A percentile compares a stretch with the other conserved stretches of the same genome.
Evolutionary conservation across 2,113 vertebrate species (phyloP).

Genomic region (Cyprinodon brontotheroides): DNA sequence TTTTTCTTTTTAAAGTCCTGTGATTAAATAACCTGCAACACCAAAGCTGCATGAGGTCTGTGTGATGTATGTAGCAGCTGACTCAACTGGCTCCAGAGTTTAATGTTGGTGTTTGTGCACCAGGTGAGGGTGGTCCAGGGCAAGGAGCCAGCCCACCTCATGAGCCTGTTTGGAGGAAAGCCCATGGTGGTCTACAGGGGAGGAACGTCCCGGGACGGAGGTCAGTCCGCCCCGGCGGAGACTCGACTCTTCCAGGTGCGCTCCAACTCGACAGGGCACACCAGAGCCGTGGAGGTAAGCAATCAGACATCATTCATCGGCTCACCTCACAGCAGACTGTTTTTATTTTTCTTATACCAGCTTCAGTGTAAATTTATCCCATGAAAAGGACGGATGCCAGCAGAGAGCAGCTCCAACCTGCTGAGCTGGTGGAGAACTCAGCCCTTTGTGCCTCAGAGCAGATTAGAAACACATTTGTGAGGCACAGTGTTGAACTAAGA

Average conservation of each 20-base stretch:
- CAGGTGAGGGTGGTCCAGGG: conserved; percentile 96
- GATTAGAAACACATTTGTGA: background rate
- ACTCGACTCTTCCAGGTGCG: conserved; percentile 95
- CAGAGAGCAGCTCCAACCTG: background rate
- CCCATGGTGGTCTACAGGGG: conserved; percentile 94
- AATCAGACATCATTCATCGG: background rate
- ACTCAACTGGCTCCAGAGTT: background rate
- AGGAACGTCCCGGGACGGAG: conserved; percentile 92
- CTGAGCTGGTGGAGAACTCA: background rate
- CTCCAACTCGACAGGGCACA: conserved; percentile 89
- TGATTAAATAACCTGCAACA: background rate
- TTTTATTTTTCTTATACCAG: background rate
- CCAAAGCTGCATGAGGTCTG: conserved; percentile 1
- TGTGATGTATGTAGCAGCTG: background rate
- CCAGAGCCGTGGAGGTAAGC: conserved; percentile 93
- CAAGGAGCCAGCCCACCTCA: conserved; percentile 94
- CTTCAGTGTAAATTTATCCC: background rate
- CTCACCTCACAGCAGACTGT: background rate
- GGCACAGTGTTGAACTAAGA: background rate
- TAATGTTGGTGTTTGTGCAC: conserved; percentile 19
- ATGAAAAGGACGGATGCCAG: background rate
- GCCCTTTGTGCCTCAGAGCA: background rate
- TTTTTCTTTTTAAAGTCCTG: background rate
- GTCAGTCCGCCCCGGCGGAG: conserved; percentile 83
- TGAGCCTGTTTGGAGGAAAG: conserved; percentile 92